Percentiles rank a stretch among this genome's conserved stretches.
Evolutionary conservation across 2,113 vertebrate species (phyloP).

Genomic region (Eolophus roseicapilla): DNA sequence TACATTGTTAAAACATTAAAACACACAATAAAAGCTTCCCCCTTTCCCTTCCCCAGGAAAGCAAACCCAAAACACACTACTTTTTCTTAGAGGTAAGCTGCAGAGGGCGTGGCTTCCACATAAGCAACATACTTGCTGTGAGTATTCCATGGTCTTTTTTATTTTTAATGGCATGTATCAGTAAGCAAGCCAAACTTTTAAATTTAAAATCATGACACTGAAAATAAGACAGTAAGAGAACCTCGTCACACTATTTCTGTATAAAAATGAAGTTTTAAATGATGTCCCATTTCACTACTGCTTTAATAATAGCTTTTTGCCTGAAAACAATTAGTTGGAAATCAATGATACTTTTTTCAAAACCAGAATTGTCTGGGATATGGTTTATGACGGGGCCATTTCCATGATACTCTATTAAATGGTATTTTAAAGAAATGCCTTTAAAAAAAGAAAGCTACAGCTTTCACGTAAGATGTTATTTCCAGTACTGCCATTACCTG

Average conservation of each 20-base stretch:
- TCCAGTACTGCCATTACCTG: slow-evolving; percentile 75
- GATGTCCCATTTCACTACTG: background rate
- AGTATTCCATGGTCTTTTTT: background rate
- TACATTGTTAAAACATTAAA: background rate
- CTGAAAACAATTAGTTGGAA: background rate
- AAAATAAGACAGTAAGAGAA: background rate
- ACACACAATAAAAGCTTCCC: background rate
- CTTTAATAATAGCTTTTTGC: background rate
- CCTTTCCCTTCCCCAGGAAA: background rate
- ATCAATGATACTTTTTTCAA: background rate
- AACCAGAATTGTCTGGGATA: background rate
- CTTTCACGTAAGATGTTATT: background rate
- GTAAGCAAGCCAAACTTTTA: background rate
- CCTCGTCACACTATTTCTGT: background rate
- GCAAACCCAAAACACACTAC: background rate
- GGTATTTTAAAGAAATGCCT: background rate
- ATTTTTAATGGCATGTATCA: background rate
- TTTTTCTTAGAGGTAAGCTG: background rate
- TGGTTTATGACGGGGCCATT: background rate
- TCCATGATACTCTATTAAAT: background rate
- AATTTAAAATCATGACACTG: background rate
- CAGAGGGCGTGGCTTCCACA: background rate
- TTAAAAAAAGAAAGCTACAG: background rate
- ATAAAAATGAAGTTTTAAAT: background rate
- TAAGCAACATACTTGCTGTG: background rate